Base-by-base conservation (phyloP, 2,797 vertebrate genomes). In the Sphenodon punctatus region DNA sequence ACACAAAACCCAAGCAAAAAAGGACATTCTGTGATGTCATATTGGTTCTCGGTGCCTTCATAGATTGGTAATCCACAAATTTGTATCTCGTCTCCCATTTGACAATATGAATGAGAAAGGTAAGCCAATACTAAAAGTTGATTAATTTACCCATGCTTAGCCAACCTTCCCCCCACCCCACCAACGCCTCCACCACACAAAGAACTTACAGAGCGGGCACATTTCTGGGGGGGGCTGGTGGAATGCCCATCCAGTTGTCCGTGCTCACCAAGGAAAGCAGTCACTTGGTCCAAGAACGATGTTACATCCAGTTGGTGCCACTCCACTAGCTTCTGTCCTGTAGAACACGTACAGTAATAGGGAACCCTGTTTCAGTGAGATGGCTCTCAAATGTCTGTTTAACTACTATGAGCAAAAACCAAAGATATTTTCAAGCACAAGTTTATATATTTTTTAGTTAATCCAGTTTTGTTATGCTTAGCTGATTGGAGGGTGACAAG, bases 311-410 rank as follows among this genome's bases (percentile, higher is more conserved):
- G 94, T 90, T 99, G 97, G 92, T 98, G 99, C 98, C 98, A 99
- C 93, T 99, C 99, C 89, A 99, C 98, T 90, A 99, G 97, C 90
- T 99, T 99, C 93, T 99, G 98, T 91, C 99, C 99, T 99, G 87
- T 72, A 84, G 65, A 91, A 91, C 22, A 74, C 75, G n/a, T n/a
- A 60, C 36, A 14, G 46, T 23, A 65, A 13, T 19, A 27, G 30
- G 20, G 71, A 78, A 36, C 1, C 1, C 0, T 23, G 69, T 27
- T 43, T 79, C 78, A 70, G 65, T 7, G 65, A 19, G 16, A 36
- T 19, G 32, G 19, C 10, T 6, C 39, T 45, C 25, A 71, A 77
- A 74, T 0, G 1, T 55, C 27, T 51, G 32, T 11, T 65, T 3
- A 27, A 48, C 1, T 3, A 53, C 3, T 19, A 30, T 49, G 15